These are phyloP conservation scores for Mustela erminea DNA, from an alignment of 2,797 vertebrate species.

Conservation along the genomic window DNA sequence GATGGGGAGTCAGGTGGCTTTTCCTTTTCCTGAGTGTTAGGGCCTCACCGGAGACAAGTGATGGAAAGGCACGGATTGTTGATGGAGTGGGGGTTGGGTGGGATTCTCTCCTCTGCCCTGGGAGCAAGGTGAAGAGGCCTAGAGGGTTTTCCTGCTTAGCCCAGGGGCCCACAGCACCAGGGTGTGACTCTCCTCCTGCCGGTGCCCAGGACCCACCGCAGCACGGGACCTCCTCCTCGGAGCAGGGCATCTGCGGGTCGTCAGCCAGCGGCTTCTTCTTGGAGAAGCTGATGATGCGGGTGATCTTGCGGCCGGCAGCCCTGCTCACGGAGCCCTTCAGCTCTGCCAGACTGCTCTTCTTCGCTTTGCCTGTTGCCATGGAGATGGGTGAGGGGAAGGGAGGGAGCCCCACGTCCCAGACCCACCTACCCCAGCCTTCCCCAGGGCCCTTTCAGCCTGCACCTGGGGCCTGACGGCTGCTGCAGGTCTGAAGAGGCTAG, in stretches of 20 bases:
- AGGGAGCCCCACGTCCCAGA: not conserved
- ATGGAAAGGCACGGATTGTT: not conserved
- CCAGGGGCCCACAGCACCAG: rapidly evolving
- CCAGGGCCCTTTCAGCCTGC: not conserved
- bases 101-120: not conserved
- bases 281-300: constrained; percentile 98
- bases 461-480: not conserved
- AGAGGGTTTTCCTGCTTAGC: not conserved
- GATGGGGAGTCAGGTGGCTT: not conserved
- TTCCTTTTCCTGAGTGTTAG: not conserved
- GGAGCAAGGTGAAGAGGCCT: not conserved
- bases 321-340: constrained; percentile 97
- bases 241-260: constrained; percentile 88
- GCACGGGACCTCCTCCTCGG: constrained; percentile 93
- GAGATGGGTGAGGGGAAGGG: not conserved
- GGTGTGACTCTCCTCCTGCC: not conserved
- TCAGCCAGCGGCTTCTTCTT: constrained; percentile 95
- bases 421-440: not conserved
- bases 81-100: not conserved
- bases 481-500: not conserved
- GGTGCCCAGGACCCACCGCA: constrained; percentile 89
- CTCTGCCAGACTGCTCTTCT: constrained; percentile 95
- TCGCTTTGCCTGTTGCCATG: constrained; percentile 90
- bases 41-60: not conserved
- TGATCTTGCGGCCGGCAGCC: constrained; percentile 97